Percentiles rank a stretch among this genome's conserved stretches.
These are phyloP conservation scores for Austrofundulus limnaeus DNA, from an alignment of 2,113 vertebrate species.

Conservation along the genomic window DNA sequence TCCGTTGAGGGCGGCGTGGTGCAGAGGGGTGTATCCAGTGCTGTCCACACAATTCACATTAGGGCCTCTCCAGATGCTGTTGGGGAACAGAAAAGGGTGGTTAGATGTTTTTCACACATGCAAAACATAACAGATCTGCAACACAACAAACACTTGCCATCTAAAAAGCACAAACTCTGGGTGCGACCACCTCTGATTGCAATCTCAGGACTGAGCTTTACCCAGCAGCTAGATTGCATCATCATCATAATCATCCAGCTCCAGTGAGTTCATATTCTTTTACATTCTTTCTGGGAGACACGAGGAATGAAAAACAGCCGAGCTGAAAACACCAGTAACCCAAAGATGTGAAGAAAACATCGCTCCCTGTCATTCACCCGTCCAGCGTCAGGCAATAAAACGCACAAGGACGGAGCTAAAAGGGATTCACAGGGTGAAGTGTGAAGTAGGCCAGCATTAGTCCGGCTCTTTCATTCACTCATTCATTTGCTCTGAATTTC, in stretches of 20 bases:
- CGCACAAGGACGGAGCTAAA: neutral
- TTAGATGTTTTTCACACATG: constrained; percentile 27
- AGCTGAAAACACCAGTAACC: neutral
- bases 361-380: no score
- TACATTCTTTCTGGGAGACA: neutral
- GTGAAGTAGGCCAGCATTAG: neutral
- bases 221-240: neutral
- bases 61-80: constrained; percentile 96
- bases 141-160: constrained; percentile 32
- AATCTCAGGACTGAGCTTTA: constrained; percentile 19
- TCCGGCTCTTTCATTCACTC: constrained; percentile 28
- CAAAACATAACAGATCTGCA: neutral
- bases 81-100: constrained; percentile 44
- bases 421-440: constrained; percentile 4
- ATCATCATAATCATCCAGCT: neutral
- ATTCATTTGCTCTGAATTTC: constrained; percentile 45
- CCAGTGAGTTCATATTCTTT: neutral
- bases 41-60: constrained; percentile 98
- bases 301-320: constrained; percentile 18
- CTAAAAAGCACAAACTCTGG: constrained; percentile 23
- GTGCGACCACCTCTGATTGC: constrained; percentile 40
- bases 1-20: constrained; percentile 95
- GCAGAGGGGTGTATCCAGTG: constrained; percentile 95
- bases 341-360: constrained; percentile 21
- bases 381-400: neutral